Evolutionary conservation across 2,113 vertebrate genomes (phyloP), one percentile per base, ranked within the genome.

Genomic region (Microcebus griseorufus): DNA sequence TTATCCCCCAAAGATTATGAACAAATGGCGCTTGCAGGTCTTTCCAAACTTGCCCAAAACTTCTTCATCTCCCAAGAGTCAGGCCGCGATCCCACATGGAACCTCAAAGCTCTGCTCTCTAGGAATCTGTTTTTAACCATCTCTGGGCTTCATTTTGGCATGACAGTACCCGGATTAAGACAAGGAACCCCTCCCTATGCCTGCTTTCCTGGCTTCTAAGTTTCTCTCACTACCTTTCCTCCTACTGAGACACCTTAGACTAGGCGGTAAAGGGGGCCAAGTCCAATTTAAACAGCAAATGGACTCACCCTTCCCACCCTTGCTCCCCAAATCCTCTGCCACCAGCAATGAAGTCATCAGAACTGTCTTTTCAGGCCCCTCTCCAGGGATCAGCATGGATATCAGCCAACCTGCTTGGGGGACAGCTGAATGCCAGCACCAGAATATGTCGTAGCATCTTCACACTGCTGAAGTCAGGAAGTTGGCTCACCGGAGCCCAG

Each of bases 381-480:
- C 64, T 94, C 73, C 1, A 16, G 29, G 73, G 73, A 76, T 51
- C 87, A 88, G 51, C 83, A 84, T 39, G 29, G 45, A n/a, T 55
- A 84, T 34, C 94, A 89, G 93, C 90, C 93, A 76, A 20, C 75
- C 87, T 83, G 80, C 70, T 37, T 69, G 37, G 48, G 37, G 88
- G 12, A 91, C 81, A 82, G 80, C 88, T 84, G 65, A 73, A 69
- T 5, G 78, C 53, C 62, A 27, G 23, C 48, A 62, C 60, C 93
- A 48, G 48, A 45, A 73, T 37, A 25, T 32, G 80, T 16, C 18
- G 37, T 45, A 48, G 32, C 39, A 2, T 93, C 89, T 85, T 94
- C 86, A 81, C 6, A 23, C 5, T 0, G 16, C 81, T 75, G 65
- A 53, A 45, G 93, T 79, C 70, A 25, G 39, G 83, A 94, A 78